Conservation (phyloP, 2,888 invertebrate species). For the Melinaea menophilus region DNA sequence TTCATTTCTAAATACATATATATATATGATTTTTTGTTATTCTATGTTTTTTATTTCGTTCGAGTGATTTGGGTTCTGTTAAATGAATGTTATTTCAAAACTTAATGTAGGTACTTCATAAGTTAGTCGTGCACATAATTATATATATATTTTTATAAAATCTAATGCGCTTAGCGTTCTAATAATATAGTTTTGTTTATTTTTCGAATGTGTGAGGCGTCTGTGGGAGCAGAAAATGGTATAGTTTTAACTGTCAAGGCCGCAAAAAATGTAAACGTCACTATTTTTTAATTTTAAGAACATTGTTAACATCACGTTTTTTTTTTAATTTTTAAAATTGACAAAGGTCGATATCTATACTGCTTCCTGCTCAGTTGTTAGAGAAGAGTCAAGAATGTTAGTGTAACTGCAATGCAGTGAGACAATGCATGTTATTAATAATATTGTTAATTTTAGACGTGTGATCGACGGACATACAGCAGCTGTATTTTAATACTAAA, state of each 20-base stretch:
- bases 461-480: conserved; percentile 35
- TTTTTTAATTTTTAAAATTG: too few relatives aligned
- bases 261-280: too few relatives aligned
- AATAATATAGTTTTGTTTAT: conserved; percentile 29
- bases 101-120: conserved; percentile 39
- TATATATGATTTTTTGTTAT: not conserved
- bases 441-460: conserved; percentile 40
- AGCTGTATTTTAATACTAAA: conserved; percentile 20
- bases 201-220: conserved; percentile 17
- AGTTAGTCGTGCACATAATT: conserved; percentile 36
- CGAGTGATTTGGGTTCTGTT: not conserved
- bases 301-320: too few relatives aligned
- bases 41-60: not conserved
- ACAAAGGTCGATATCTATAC: not conserved
- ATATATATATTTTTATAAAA: conserved; percentile 27
- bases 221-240: conserved; percentile 3
- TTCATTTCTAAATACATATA: not conserved
- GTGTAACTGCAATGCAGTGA: conserved; percentile 55
- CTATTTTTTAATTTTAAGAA: too few relatives aligned
- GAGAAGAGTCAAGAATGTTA: conserved; percentile 30
- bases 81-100: conserved; percentile 16
- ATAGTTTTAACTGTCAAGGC: not conserved
- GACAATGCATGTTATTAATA: conserved; percentile 43
- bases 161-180: conserved; percentile 36
- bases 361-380: conserved; percentile 9